A percentile compares a stretch with the other conserved stretches of the same genome.
Conservation (phyloP, 1,140 invertebrate species). For the Doryteuthis pealeii region DNA sequence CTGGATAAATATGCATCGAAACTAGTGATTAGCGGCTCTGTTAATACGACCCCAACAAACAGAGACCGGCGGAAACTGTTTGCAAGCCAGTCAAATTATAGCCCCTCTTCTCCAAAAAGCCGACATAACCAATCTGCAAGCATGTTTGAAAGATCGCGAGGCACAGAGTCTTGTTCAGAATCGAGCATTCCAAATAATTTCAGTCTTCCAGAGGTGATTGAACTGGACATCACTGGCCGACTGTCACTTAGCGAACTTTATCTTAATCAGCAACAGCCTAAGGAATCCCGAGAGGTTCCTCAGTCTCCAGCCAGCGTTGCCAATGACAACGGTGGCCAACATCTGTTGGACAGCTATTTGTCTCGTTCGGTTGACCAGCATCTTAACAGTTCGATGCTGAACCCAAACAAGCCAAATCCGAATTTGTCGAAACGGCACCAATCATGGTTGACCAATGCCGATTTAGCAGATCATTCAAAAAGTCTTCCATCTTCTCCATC, state of each 20-base stretch:
- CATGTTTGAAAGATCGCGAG: neutral
- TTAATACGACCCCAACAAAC: neutral
- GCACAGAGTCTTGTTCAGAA: neutral
- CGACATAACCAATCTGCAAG: neutral
- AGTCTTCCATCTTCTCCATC: conserved; percentile 10
- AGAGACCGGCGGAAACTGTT: neutral
- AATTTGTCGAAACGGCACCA: neutral
- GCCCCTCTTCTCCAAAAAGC: neutral
- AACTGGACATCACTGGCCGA: neutral
- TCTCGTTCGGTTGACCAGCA: neutral
- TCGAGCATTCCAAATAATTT: conserved; percentile 5
- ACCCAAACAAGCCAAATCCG: neutral
- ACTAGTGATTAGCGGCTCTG: neutral
- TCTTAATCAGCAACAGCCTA: neutral
- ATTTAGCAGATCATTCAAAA: neutral
- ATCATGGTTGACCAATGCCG: neutral
- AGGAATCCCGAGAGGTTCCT: neutral
- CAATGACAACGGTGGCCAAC: neutral
- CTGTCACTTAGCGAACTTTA: neutral
- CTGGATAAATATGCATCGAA: neutral
- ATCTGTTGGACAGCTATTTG: neutral
- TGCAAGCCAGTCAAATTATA: neutral
- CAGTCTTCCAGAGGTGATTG: neutral
- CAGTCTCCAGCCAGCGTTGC: neutral
- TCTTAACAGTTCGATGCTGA: neutral